These are phyloP conservation scores for Phortica okadai DNA, from an alignment of 2,888 invertebrate genomes.

Conservation along the genomic window DNA sequence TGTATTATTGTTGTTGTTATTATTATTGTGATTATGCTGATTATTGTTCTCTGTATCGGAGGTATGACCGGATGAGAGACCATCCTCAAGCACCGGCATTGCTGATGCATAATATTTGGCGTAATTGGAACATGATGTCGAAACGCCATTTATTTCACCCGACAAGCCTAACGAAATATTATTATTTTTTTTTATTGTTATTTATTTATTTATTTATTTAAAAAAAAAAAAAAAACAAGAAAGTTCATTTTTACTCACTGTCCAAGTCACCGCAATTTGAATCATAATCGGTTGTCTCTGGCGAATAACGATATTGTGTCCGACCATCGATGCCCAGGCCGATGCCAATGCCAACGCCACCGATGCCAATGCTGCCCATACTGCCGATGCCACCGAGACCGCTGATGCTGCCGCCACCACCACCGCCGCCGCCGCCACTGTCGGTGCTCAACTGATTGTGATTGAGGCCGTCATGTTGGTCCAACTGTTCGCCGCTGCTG, in stretches of 20 bases:
- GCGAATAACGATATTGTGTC: slow-evolving; percentile 89
- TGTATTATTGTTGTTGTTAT: slow-evolving; percentile 56
- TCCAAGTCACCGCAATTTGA: slow-evolving; percentile 91
- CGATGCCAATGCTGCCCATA: slow-evolving; percentile 30
- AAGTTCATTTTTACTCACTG: slow-evolving; percentile 79
- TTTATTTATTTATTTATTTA: no score
- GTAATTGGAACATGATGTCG: slow-evolving; percentile 80
- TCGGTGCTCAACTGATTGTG: slow-evolving; percentile 71
- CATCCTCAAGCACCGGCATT: slow-evolving; percentile 96
- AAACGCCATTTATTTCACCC: slow-evolving; percentile 77
- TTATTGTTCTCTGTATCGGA: slow-evolving; percentile 95
- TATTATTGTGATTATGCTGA: slow-evolving; percentile 71
- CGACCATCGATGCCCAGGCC: slow-evolving; percentile 52
- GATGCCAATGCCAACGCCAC: slow-evolving; percentile 47
- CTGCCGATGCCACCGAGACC: slow-evolving; percentile 52
- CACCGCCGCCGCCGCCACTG: slow-evolving; percentile 51
- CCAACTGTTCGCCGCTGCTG: slow-evolving; percentile 75
- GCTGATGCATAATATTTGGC: slow-evolving; percentile 84
- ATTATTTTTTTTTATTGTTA: background rate
- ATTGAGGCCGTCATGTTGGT: slow-evolving; percentile 75
- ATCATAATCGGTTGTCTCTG: slow-evolving; percentile 94
- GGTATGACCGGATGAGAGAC: slow-evolving; percentile 94
- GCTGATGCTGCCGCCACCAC: slow-evolving; percentile 46
- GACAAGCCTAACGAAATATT: slow-evolving; percentile 76
- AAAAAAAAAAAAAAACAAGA: background rate